phyloP scores from a whole-genome alignment of 2,113 vertebrate genomes.

The Prunella himalayana region DNA sequence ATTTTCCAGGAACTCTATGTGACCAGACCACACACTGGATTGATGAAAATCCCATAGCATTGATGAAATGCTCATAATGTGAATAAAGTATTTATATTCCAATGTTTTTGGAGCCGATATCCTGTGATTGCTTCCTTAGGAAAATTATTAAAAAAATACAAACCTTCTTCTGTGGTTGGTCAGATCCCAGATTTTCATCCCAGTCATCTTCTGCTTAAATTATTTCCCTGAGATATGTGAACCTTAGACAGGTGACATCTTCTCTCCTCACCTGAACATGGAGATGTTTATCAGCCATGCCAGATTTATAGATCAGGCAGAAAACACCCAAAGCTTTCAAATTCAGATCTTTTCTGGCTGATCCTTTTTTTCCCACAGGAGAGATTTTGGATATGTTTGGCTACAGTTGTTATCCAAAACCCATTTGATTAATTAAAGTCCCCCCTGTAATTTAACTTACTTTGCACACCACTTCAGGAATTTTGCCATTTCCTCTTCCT shows the following conservation, averaged over 20 bases:
- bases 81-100: background rate
- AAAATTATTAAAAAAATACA: background rate
- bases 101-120: background rate
- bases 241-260: background rate
- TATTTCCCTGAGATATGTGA: background rate
- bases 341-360: background rate
- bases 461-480: background rate
- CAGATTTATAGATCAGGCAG: background rate
- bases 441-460: background rate
- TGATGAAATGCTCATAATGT: rapidly evolving
- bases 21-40: background rate
- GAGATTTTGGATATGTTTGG: background rate
- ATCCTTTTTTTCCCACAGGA: background rate
- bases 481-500: background rate
- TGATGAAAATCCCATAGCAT: background rate
- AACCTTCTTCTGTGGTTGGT: background rate
- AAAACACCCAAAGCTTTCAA: background rate
- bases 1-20: background rate
- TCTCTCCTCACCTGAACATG: background rate
- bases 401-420: background rate
- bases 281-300: background rate
- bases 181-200: background rate
- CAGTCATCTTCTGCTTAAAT: background rate
- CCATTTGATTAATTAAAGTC: background rate
- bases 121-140: background rate